Base-by-base conservation (phyloP, 2,888 invertebrate species). In the Epiblema foenella region DNA sequence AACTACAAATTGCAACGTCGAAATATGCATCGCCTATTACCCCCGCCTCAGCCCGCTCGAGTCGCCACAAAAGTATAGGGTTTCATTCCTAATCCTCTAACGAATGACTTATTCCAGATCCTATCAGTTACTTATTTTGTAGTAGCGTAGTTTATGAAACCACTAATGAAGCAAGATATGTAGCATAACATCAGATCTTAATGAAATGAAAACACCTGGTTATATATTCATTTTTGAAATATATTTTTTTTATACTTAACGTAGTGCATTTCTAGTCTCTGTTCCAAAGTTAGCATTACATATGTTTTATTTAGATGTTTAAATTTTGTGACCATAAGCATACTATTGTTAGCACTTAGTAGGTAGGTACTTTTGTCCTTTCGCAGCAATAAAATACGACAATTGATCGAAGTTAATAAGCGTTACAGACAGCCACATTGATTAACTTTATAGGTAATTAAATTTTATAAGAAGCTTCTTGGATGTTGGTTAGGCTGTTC, bases 1-100 rank as follows among this genome's bases (percentile, higher is more conserved):
- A 73, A 69, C 64, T 65, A 69, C 65, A 70, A 68, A 70, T 73
- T 70, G 75, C 77, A 72, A 75, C 73, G 74, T 75, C 74, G 75
- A 74, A 73, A 75, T 75, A 76, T 75, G 76, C 71, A 67, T 62
- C 56, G 73, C 73, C 75, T 54, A 77, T 77, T 77, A 75, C 57
- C 72, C 69, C 70, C 15, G 63, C 54, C 54, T 59, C 67, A 29
- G 73, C 68, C 57, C 66, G 29, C 56, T 52, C 62, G 57, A 59
- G 54, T 57, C 66, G 56, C 70, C 62, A 39, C 71, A 62, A 71
- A 46, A 66, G 52, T 71, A 63, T 63, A 67, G 42, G 60, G 58
- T 54, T 65, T 54, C 59, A 29, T 56, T 46, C 46, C 46, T 66
- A 66, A 66, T 57, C 60, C 51, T 57, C 49, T 67, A 51, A 67